Conservation (phyloP, 2,888 invertebrate genomes). For the Steinernema scapterisci region DNA sequence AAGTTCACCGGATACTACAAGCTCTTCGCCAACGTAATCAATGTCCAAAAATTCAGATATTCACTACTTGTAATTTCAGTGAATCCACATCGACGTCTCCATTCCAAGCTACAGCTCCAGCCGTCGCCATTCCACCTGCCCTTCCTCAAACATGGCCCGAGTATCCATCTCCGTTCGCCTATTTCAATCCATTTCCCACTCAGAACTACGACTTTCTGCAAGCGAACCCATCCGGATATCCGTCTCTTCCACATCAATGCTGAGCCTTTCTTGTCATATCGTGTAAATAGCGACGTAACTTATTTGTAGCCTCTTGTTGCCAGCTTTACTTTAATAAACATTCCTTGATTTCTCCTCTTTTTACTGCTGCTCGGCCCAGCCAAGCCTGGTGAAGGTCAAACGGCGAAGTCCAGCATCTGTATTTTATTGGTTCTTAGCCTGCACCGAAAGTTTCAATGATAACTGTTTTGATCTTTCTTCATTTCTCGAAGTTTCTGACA, state of each 20-base stretch:
- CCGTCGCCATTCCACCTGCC: neutral
- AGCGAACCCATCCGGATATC: neutral
- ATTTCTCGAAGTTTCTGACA: no score
- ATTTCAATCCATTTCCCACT: neutral
- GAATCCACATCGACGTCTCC: conserved; percentile 15
- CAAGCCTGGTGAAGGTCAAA: no score
- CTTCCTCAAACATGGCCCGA: neutral
- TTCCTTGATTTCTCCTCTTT: neutral
- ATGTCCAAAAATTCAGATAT: neutral
- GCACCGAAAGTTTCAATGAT: no score
- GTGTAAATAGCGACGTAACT: conserved; percentile 18
- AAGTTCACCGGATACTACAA: neutral
- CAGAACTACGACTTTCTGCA: conserved; percentile 15
- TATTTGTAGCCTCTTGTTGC: neutral
- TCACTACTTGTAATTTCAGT: conserved; percentile 19
- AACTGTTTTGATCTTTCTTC: no score
- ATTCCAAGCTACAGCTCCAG: neutral
- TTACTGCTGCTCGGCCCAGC: no score
- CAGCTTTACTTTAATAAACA: conserved; percentile 3
- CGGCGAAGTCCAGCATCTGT: no score
- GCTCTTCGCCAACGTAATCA: neutral
- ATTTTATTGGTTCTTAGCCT: no score
- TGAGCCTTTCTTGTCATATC: neutral
- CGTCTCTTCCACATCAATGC: conserved; percentile 13
- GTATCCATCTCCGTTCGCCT: neutral